A percentile compares a stretch with the other conserved stretches of the same genome.
These are phyloP conservation scores for Cynocephalus volans DNA, from an alignment of 2,113 vertebrate genomes.

Conservation along the genomic window DNA sequence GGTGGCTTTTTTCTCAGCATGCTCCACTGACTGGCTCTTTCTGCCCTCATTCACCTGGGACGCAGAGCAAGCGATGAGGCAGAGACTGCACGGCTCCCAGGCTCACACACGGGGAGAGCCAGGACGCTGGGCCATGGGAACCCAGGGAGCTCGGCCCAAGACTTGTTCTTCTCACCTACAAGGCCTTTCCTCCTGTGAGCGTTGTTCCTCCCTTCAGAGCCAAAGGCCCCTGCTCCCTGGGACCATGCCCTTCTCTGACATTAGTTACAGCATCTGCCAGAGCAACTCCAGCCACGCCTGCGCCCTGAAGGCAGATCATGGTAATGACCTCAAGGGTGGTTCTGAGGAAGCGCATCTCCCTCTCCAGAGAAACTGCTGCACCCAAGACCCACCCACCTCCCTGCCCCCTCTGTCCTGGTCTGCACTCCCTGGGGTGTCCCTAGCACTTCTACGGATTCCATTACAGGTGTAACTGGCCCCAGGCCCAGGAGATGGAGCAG, in stretches of 20 bases:
- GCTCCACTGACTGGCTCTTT: neutral
- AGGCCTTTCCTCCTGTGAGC: neutral
- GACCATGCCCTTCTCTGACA: neutral
- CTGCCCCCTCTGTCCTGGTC: too few relatives aligned
- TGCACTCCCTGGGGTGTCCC: too few relatives aligned
- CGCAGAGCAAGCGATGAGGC: too few relatives aligned
- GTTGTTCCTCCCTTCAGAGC: neutral
- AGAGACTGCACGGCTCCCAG: too few relatives aligned
- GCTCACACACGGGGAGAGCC: neutral
- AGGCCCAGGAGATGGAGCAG: neutral
- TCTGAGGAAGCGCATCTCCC: neutral
- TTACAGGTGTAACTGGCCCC: neutral
- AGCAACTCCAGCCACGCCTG: neutral
- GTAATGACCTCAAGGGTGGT: neutral
- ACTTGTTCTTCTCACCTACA: neutral
- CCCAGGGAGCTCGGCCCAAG: too few relatives aligned
- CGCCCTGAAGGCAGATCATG: accelerated
- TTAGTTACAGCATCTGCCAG: too few relatives aligned
- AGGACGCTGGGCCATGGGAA: neutral
- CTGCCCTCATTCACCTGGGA: too few relatives aligned
- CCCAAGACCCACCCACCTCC: too few relatives aligned
- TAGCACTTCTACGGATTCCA: neutral
- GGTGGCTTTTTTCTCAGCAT: neutral
- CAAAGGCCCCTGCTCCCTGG: neutral
- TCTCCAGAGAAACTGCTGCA: neutral